Evolutionary conservation across 2,888 invertebrate species (phyloP).

Genomic region (Trachelus iudaicus): DNA sequence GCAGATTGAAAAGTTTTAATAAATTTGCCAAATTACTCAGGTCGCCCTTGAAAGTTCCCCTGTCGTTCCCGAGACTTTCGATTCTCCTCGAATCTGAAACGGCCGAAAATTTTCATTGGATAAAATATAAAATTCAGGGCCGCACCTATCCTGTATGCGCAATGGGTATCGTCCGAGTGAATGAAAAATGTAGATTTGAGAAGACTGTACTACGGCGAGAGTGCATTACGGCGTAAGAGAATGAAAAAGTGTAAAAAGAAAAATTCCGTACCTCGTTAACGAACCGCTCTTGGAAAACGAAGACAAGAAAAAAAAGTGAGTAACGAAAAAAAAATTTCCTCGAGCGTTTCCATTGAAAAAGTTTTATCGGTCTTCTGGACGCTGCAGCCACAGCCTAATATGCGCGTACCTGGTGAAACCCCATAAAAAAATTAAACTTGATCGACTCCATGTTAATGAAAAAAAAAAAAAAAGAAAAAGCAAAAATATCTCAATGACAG

Average conservation of each 20-base stretch:
- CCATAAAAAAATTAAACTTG: neutral
- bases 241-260: neutral
- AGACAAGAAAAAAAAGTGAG: neutral
- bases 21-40: neutral
- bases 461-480: neutral
- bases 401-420: neutral
- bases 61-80: neutral
- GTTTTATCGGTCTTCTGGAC: conserved; percentile 20
- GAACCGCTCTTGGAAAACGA: neutral
- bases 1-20: neutral
- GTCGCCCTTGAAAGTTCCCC: too few species aligned
- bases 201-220: neutral
- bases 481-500: neutral
- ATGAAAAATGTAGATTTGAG: neutral
- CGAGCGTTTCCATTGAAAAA: conserved; percentile 26
- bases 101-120: neutral
- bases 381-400: neutral
- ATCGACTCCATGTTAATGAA: neutral
- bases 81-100: neutral
- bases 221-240: neutral
- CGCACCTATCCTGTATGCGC: neutral
- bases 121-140: neutral
- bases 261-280: neutral
- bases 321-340: neutral
- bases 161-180: neutral